Percentiles rank a stretch among this genome's conserved stretches.
Conservation (phyloP, 1,140 invertebrate species). For the Drosophila trapezifrons region DNA sequence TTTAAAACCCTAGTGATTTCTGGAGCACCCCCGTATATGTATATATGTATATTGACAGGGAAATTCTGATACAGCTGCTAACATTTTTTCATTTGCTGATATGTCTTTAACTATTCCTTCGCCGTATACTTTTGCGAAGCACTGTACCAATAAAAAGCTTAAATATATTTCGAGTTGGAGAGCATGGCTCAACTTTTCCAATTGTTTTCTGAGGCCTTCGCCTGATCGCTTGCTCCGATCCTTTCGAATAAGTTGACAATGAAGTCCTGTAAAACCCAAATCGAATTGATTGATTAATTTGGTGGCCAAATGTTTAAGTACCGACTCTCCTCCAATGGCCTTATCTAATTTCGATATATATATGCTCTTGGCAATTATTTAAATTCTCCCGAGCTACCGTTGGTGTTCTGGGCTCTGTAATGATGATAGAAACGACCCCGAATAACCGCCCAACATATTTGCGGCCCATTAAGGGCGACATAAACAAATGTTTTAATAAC, state of each 20-base stretch:
- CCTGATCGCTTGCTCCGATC: neutral
- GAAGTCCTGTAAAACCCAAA: neutral
- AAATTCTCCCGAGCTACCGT: conserved; percentile 35
- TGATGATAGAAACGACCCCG: conserved; percentile 17
- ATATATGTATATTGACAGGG: too few species aligned
- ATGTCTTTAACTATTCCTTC: too few species aligned
- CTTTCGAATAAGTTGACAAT: too few species aligned
- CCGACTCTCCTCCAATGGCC: neutral
- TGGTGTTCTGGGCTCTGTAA: conserved; percentile 13
- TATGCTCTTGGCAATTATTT: conserved; percentile 40
- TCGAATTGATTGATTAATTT: conserved; percentile 22
- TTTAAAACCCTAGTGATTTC: too few species aligned
- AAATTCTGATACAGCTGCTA: too few species aligned
- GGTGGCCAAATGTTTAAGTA: neutral
- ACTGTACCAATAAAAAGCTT: too few species aligned
- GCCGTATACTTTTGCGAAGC: too few species aligned
- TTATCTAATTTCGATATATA: conserved; percentile 40
- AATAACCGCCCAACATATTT: conserved; percentile 51
- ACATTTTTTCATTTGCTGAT: too few species aligned
- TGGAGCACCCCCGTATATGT: too few species aligned
- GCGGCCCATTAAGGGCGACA: conserved; percentile 68
- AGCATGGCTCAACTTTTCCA: too few species aligned
- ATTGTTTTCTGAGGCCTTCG: too few species aligned
- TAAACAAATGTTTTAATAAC: conserved; percentile 81
- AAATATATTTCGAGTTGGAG: too few species aligned